Percentiles rank a stretch among this genome's conserved stretches.
Conservation (phyloP, 2,797 vertebrate genomes). For the Heteromormyrus szaboi region DNA sequence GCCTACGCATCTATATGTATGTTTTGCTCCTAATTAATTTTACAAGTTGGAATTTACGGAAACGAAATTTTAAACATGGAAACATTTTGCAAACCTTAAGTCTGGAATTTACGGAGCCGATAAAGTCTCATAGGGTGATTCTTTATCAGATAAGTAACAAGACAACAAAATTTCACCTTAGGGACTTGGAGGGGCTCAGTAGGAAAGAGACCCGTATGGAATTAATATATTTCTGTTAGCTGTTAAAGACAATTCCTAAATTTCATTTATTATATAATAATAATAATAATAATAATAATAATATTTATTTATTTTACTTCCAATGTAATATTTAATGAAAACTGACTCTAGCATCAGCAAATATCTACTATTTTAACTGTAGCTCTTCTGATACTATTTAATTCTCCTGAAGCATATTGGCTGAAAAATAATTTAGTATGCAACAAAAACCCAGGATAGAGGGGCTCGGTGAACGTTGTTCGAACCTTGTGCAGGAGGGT, state of each 20-base stretch:
- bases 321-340: neutral
- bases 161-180: neutral
- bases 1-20: neutral
- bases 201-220: neutral
- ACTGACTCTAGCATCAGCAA: neutral
- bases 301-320: neutral
- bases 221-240: neutral
- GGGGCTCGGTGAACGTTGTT: slow-evolving; percentile 7
- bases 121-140: neutral
- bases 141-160: neutral
- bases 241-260: neutral
- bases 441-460: slow-evolving; percentile 18
- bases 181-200: neutral
- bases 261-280: neutral
- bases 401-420: neutral
- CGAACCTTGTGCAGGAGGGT: slow-evolving; percentile 15
- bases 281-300: neutral
- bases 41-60: neutral
- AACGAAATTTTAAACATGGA: neutral
- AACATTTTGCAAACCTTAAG: neutral
- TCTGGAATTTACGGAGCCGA: neutral
- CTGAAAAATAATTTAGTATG: neutral
- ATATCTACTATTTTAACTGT: neutral
- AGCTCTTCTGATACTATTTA: neutral
- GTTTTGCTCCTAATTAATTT: neutral